These are phyloP conservation scores for Lochmaea crataegi DNA, from an alignment of 2,888 invertebrate genomes.

Conservation along the genomic window DNA sequence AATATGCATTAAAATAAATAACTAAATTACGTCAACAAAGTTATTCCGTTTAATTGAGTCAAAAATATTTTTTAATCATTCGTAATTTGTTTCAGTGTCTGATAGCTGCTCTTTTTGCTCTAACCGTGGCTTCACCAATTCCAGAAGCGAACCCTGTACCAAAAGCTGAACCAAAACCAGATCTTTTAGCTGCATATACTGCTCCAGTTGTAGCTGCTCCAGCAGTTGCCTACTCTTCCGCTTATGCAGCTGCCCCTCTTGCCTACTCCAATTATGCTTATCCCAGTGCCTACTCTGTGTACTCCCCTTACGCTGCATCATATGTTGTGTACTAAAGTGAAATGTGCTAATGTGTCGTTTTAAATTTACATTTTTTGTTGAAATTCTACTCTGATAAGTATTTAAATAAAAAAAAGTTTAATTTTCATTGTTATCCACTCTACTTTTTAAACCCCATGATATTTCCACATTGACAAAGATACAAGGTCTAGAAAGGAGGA, in stretches of 20 bases:
- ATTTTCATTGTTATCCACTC: too few species aligned
- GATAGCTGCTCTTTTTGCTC: slow-evolving; percentile 4
- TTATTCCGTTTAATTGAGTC: too few species aligned
- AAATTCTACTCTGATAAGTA: not conserved
- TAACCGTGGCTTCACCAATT: slow-evolving; percentile 14
- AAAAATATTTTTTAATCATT: not conserved
- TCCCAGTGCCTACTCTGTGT: slow-evolving; percentile 17
- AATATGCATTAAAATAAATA: too few species aligned
- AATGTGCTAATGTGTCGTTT: not conserved
- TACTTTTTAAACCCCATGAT: not conserved
- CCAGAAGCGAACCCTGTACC: slow-evolving; percentile 26
- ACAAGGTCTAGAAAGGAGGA: too few species aligned
- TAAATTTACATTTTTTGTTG: not conserved
- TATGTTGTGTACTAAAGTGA: slow-evolving; percentile 16
- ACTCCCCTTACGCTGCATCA: slow-evolving; percentile 20
- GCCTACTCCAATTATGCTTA: slow-evolving; percentile 24
- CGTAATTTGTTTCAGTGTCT: slow-evolving; percentile 18
- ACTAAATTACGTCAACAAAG: too few species aligned
- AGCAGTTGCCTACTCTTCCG: slow-evolving; percentile 17
- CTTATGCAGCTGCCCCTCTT: slow-evolving; percentile 21
- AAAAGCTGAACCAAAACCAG: slow-evolving; percentile 23
- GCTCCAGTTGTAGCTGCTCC: slow-evolving; percentile 24
- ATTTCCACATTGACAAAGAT: not conserved
- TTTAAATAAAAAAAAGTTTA: not conserved
- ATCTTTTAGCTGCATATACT: slow-evolving; percentile 20